Base-by-base conservation (phyloP, 2,797 vertebrate species). In the Caiman crocodilus region DNA sequence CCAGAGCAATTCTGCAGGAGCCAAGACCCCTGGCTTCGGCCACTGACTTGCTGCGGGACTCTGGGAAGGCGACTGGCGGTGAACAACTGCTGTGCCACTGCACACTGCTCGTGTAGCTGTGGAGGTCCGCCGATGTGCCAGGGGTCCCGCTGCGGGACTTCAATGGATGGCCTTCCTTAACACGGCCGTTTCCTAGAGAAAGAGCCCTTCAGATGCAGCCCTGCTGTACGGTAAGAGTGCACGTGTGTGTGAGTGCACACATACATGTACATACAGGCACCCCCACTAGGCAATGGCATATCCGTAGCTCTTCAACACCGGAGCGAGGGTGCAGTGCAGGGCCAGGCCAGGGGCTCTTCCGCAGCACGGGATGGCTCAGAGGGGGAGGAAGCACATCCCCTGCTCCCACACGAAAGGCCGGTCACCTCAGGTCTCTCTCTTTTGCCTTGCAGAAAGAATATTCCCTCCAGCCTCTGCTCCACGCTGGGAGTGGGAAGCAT, bases 391-490 rank as follows among this genome's bases (percentile, higher is more conserved):
- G 7, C 20, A n/a, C 7, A 65, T 21, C 28, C 14, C 20, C 78
- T 50, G 7, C 32, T 21, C 21, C 9, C 12, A 18, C 6, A 14
- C n/a, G 20, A 67, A n/a, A 58, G 55, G 17, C 20, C 61, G 59
- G 13, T 88, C 87, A 50, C 80, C 42, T 90, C 77, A 85, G 87
- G 26, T 88, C 56, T 14, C 57, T 92, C 75, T 91, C 79, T 93
- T 85, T 95, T 94, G 94, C 83, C 90, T 96, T 94, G 91, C 97
- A 99, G 99, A 99, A 98, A 97, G 97, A 98, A 88, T 99, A 99
- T 95, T 98, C 97, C 93, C 96, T 99, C 55, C 97, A 96, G 84
- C 90, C 98, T 94, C 98, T 97, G 90, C 96, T 97, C 93, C 95
- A 94, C 3, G 95, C 91, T 85, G 98, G 97, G 96, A 98, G 98